These are phyloP conservation scores for Microtus californicus DNA, from an alignment of 2,797 vertebrate species.

Conservation along the genomic window DNA sequence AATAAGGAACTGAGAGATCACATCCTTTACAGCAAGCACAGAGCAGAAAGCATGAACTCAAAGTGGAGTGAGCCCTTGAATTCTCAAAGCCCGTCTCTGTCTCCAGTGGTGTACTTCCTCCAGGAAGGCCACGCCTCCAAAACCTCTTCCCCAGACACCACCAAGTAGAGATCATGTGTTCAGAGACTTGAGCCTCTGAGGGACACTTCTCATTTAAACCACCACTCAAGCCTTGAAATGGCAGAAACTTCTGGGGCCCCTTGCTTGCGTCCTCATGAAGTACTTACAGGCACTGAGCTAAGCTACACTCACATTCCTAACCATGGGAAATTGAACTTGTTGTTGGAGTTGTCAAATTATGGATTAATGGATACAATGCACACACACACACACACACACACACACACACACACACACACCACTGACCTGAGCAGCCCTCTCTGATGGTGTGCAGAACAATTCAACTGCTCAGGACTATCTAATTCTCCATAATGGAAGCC, in stretches of 20 bases:
- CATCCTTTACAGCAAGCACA: background rate
- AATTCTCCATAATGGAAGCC: conserved; percentile 34
- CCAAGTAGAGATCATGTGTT: background rate
- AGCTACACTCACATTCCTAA: background rate
- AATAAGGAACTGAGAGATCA: background rate
- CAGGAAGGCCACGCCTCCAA: background rate
- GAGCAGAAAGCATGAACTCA: background rate
- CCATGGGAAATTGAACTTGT: background rate
- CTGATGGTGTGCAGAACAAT: background rate
- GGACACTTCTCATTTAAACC: background rate
- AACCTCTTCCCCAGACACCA: background rate
- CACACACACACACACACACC: rapidly evolving
- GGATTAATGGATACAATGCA: background rate
- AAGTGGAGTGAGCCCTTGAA: too few species aligned
- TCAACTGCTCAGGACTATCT: background rate
- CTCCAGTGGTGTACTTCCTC: background rate
- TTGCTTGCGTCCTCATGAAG: background rate
- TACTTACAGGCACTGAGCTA: background rate
- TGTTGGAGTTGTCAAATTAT: background rate
- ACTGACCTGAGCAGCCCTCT: background rate
- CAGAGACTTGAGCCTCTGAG: background rate
- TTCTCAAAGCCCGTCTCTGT: background rate
- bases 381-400: background rate
- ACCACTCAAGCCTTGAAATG: background rate
- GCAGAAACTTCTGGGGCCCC: background rate